These are phyloP conservation scores for Drosophila nikananu DNA, from an alignment of 1,140 invertebrate species.

Conservation along the genomic window DNA sequence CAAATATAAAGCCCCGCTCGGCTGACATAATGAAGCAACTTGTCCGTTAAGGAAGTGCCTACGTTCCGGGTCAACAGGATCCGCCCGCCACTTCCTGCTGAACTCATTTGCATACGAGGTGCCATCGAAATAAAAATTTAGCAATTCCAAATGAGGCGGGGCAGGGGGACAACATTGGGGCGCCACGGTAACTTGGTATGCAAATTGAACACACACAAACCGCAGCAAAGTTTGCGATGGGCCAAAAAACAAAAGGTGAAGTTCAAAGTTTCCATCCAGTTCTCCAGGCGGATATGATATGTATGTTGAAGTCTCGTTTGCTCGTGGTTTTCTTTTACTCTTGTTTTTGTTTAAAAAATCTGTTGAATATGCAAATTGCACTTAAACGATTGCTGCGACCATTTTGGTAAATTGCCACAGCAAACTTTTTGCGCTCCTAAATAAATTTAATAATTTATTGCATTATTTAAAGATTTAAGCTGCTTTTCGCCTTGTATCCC, in stretches of 20 bases:
- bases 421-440: constrained; percentile 29
- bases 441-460: constrained; percentile 54
- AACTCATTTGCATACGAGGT: constrained; percentile 73
- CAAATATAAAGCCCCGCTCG: constrained; percentile 20
- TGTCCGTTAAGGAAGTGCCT: constrained; percentile 48
- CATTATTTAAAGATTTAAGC: constrained; percentile 44
- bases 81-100: constrained; percentile 6
- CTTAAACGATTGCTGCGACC: constrained; percentile 42
- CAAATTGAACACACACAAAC: constrained; percentile 59
- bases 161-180: background rate
- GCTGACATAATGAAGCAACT: constrained; percentile 67
- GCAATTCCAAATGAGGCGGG: constrained; percentile 34
- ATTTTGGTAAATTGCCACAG: constrained; percentile 49
- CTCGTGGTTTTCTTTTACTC: constrained; percentile 9
- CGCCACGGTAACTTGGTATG: constrained; percentile 39
- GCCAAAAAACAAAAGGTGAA: constrained; percentile 51
- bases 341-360: constrained; percentile 19
- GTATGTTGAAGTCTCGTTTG: constrained; percentile 17
- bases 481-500: constrained; percentile 27
- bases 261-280: constrained; percentile 40
- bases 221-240: constrained; percentile 42
- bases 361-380: constrained; percentile 67
- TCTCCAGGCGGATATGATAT: constrained; percentile 37
- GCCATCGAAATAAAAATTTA: constrained; percentile 65
- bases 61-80: constrained; percentile 54